Conservation (phyloP, 2,113 vertebrate species). For the Glaucidium brasilianum region DNA sequence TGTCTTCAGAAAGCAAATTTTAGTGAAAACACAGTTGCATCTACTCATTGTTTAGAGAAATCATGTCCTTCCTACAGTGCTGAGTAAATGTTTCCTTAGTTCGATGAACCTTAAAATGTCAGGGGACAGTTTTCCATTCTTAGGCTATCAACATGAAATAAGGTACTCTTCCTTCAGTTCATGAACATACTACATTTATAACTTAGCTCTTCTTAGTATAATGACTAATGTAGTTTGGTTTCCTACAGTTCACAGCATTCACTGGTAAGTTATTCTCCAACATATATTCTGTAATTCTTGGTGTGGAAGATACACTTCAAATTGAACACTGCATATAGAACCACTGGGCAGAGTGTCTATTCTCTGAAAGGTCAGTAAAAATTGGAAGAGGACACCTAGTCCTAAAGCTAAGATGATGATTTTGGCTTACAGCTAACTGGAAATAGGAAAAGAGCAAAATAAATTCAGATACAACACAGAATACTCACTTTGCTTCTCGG, state of each 20-base stretch:
- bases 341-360: not conserved
- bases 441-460: not conserved
- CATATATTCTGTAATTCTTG: not conserved
- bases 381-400: not conserved
- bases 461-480: not conserved
- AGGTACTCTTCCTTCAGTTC: not conserved
- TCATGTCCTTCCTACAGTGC: not conserved
- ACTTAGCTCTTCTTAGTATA: not conserved
- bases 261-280: not conserved
- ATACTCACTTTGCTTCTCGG: slow-evolving; percentile 88
- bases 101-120: not conserved
- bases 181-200: not conserved
- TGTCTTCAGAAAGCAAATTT: not conserved
- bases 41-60: not conserved
- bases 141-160: not conserved
- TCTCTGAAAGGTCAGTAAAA: not conserved
- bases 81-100: not conserved
- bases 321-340: not conserved
- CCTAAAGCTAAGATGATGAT: not conserved
- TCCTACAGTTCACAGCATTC: not conserved
- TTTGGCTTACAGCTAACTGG: not conserved
- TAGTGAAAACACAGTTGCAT: not conserved
- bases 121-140: not conserved
- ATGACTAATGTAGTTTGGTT: not conserved
- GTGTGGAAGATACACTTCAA: not conserved